Base-by-base conservation (phyloP, 2,113 vertebrate genomes). In the Petaurus breviceps region DNA sequence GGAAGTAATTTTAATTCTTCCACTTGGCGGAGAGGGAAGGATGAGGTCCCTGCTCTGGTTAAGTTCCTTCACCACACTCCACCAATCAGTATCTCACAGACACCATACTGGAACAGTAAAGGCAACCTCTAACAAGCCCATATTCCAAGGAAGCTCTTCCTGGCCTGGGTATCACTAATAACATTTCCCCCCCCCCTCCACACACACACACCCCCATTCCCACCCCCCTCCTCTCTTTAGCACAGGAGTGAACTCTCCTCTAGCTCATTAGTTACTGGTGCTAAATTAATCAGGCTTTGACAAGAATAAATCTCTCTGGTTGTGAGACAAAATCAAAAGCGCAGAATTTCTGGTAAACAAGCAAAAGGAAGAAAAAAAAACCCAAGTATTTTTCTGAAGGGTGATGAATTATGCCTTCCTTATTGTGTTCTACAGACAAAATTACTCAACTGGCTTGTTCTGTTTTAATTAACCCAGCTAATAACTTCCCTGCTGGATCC, bases 381-480 rank as follows among this genome's bases (percentile, higher is more conserved):
- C 26, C 52, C 51, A 43, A 50, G 49, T 98, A 96, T 96, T 97
- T 98, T 97, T 92, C 89, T 96, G 95, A 50, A 84, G 93, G 92
- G 90, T 9, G 84, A 90, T 97, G 97, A 98, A 97, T 98, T 98
- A 93, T 95, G 94, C 94, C 89, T 93, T 91, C 97, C 98, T 97
- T 94, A 95, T 97, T 94, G 52, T 96, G 95, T 97, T 95, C 94
- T 94, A 97, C 24, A 97, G 97, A 97, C 23, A 94, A 96, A 94
- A 98, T 98, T 98, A 98, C 94, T 98, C 97, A 98, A 98, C 96
- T 52, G 10, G 61, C 97, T 97, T 97, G 95, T 96, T 97, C 98
- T 97, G 95, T 97, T 98, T 98, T 98, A 98, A 98, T 98, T 98
- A 98, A 97, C 97, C 97, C 96, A 94, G 97, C 98, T 98, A 98